These are phyloP conservation scores for Pheucticus melanocephalus DNA, from an alignment of 2,113 vertebrate genomes.

Conservation along the genomic window DNA sequence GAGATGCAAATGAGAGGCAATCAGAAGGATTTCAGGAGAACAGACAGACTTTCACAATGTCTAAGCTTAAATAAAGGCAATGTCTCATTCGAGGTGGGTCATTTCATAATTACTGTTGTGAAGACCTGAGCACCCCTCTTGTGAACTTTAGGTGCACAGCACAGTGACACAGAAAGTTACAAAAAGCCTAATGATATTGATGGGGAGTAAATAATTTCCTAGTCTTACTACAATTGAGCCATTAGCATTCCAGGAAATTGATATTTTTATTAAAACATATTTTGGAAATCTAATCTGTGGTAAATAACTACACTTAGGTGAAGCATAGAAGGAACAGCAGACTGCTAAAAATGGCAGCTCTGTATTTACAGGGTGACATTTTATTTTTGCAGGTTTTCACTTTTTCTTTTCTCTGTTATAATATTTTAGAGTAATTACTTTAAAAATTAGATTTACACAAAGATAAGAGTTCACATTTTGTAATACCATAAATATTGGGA, in stretches of 20 bases:
- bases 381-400: neutral
- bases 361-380: neutral
- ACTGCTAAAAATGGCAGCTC: constrained; percentile 11
- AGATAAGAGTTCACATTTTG: neutral
- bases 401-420: neutral
- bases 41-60: neutral
- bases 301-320: constrained; percentile 61
- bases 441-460: neutral
- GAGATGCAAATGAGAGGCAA: neutral
- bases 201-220: neutral
- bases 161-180: neutral
- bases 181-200: neutral
- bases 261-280: neutral
- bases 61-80: neutral
- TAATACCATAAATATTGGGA: neutral
- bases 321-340: constrained; percentile 20
- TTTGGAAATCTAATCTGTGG: constrained; percentile 8
- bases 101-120: constrained; percentile 39
- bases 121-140: neutral
- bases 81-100: constrained; percentile 23
- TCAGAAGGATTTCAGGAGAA: neutral
- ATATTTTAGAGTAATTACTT: neutral
- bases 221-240: neutral
- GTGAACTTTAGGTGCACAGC: neutral
- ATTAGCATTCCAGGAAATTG: neutral